Evolutionary conservation across 1,140 invertebrate species (phyloP), one percentile per base, ranked within the genome.

Genomic region (Vollenhovia emeryi): DNA sequence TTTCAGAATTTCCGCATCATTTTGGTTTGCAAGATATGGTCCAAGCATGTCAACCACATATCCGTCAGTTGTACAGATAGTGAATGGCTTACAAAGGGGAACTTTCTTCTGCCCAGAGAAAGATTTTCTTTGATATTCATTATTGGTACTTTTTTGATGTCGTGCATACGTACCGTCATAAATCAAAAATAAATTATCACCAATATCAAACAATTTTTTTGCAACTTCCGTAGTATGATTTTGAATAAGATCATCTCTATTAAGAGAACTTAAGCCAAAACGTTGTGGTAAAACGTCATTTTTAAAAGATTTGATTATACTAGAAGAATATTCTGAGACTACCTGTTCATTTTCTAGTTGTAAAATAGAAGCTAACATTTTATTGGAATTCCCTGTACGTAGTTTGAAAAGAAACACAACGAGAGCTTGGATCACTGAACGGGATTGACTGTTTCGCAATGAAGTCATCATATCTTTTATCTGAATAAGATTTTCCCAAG

Each of bases 301-400:
- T 89, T 91, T 83, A 73, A 92, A 93, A 43, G 66, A 86, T 59
- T 87, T 60, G 4, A 92, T 74, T 21, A 92, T 87, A 60, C 64
- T 68, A 8, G 3, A 21, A 21, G 40, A 68, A 68, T 68, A 68
- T 15, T 68, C 64, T 24, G 45, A 71, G 5, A 71, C 15, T 11
- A 4, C 5, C 3, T 71, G 68, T 52, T 71, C 45, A 50, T 71
- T 21, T 15, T 71, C 27, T n/a, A 71, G 21, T 52, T 52, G 27
- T 9, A 71, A 52, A 8, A 71, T 52, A 9, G 68, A 52, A 36
- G 3, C 18, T 30, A 71, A 30, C 24, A 71, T 4, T 50, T 50
- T 60, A 33, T 60, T 60, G 18, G 57, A 68, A 18, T 71, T 71
- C 3, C 45, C 68, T 9, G 68, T 50, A n/a, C 48, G 48, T 50